Evolutionary conservation across 2,888 invertebrate species (phyloP), one percentile per base, ranked within the genome.

Genomic region (Chymomyza caudatula): DNA sequence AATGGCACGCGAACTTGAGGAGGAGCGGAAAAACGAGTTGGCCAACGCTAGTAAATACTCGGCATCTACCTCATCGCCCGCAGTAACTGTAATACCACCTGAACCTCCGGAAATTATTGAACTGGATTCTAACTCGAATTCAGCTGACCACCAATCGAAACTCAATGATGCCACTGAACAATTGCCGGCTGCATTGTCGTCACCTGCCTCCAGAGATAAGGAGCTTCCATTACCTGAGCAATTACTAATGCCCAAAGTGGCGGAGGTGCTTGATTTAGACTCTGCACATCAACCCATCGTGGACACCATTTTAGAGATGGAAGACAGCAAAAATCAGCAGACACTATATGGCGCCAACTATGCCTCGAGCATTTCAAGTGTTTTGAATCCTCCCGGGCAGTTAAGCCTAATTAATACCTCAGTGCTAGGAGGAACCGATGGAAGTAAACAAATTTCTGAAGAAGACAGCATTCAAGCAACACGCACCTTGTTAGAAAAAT

Each of bases 401-500:
- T 56, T 87, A 19, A 67, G 66, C 1, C 55, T 79, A 4, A 68
- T 72, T 2, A 76, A 63, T 4, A 73, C 37, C 23, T 61, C 60
- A 3, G 57, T 63, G 37, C 17, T 29, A 55, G 52, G 25, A 54
- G 51, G 44, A 47, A 61, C 44, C 23, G 55, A 44, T 44, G 60
- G 63, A 13, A 71, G 47, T 60, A 85, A 86, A 60, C 81, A 82
- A 25, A 73, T 87, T 17, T 77, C 83, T 0, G 89, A 89, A 86
- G 96, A 96, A 88, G 95, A 95, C 81, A 92, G 95, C 77, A 95
- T 95, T 0, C 92, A 95, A 70, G 96, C 96, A 88, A 97, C 97
- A 0, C 91, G 95, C 67, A 94, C 96, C 90, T 91, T 97, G 25
- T 95, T 97, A 3, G 96, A 96, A 86, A 96, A 97, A 85, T 91